These are phyloP conservation scores for Phylloscopus whistleri DNA, from an alignment of 2,113 vertebrate genomes.

Conservation along the genomic window DNA sequence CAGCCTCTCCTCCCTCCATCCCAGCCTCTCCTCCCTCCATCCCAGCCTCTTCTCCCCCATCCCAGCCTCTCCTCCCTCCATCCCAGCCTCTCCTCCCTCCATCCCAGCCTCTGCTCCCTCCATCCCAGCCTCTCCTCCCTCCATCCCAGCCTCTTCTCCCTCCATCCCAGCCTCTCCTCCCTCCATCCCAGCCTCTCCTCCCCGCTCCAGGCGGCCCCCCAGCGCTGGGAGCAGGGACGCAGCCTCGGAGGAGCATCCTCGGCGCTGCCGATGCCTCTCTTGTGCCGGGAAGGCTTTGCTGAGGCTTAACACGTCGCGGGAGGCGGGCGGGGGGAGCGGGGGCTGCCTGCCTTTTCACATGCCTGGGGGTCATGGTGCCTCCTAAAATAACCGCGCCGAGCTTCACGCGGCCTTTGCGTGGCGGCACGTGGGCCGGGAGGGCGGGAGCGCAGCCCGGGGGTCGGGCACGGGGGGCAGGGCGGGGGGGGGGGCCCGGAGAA, in stretches of 20 bases:
- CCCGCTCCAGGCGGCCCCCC: fast-evolving
- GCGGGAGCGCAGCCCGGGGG: not conserved
- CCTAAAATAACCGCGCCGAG: conserved; percentile 50
- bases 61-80: not conserved
- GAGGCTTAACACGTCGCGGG: not conserved
- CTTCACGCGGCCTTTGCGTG: conserved; percentile 17
- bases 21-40: not conserved
- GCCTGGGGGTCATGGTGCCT: conserved; percentile 41
- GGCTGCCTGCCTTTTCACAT: conserved; percentile 11
- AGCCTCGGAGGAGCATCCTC: not conserved
- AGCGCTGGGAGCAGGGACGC: not conserved
- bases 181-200: not conserved
- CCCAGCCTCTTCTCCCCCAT: not conserved
- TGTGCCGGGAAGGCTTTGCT: not conserved
- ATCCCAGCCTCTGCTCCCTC: not conserved
- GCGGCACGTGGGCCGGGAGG: not conserved
- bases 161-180: too few relatives aligned
- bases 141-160: not conserved
- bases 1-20: not conserved
- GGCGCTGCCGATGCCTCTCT: fast-evolving
- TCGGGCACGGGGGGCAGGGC: not conserved
- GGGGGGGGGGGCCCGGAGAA: not conserved
- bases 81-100: too few relatives aligned
- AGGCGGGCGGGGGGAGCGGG: not conserved
- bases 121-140: not conserved